Evolutionary conservation across 2,113 vertebrate species (phyloP), one percentile per base, ranked within the genome.

Genomic region (Rhinoderma darwinii): DNA sequence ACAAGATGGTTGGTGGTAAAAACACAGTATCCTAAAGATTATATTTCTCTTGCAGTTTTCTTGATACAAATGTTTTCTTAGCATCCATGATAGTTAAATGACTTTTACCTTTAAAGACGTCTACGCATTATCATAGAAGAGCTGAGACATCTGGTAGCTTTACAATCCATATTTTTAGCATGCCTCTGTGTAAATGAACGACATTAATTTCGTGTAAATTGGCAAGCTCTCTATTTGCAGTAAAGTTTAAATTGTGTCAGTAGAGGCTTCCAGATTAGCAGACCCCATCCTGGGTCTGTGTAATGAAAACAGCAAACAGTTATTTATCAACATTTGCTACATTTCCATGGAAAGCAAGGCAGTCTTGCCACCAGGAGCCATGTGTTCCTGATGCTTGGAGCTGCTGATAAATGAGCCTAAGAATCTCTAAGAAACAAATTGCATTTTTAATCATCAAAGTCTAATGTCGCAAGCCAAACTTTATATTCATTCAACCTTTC

Each of bases 251-350:
- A 47, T 83, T 54, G 66, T 83, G 81, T 83, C 59, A 30, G 81
- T 68, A 70, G 81, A 50, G 81, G 61, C 43, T 70, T 83, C 61
- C 63, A 83, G 61, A 83, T 83, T 68, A 83, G 30, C 44, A 83
- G 61, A 70, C 59, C 81, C 78, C 81, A 70, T 70, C 61, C 81
- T 83, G 63, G n/a, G 81, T 35, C 81, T 83, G 81, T 83, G 81
- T 83, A 83, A 83, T 83, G 81, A 83, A 83, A 70, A 83, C 43
- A 83, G 63, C 81, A 70, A 83, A 83, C 54, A 63, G 78, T 81
- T 83, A 83, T 83, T 83, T 83, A 83, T 70, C 81, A 83, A 51
- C 81, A 83, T 70, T 83, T 83, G 59, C 61, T 73, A 47, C 27
- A 43, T 73, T 83, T 73, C 43, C 30, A 54, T 30, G 22, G 63